Evolutionary conservation across 2,888 invertebrate genomes (phyloP), one percentile per base, ranked within the genome.

Genomic region (Rambutsinella grinnellia): DNA sequence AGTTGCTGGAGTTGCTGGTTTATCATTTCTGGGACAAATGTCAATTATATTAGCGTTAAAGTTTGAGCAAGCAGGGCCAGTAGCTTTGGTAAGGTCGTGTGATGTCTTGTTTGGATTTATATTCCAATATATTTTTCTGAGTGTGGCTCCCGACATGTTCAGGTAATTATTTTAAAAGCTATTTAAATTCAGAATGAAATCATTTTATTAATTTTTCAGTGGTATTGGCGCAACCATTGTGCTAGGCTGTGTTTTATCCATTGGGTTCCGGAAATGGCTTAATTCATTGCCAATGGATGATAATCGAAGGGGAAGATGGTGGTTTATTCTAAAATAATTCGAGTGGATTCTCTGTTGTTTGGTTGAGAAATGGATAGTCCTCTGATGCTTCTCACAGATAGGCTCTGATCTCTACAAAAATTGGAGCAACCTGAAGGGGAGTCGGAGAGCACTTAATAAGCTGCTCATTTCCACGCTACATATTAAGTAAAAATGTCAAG

Each of bases 11-110:
- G 88, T 95, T 78, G 94, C 93, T 47, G 87, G 93, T 62, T 94
- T 95, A 84, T 95, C 95, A 88, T 96, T 95, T 87, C 89, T 93
- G 53, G 95, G 95, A 0, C 96, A 96, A 88, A 94, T 95, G 85
- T 88, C 95, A 68, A 87, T 96, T 44, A 96, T 96, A 19, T 89
- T 95, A 85, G 93, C 96, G 1, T 87, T 96, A 80, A 95, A 79
- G 47, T 79, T 79, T 54, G 79, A 79, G 19, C 66, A 79, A 21
- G 96, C 95, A 6, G 95, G 96, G 0, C 95, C 95, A 23, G 95
- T 96, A 1, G 93, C 96, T 0, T 94, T 96, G 78, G 94, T 95
- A 15, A 90, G 96, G 26, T 94, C 94, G 69, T 93, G 94, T 15
- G 95, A 96, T 86, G 95, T 96, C 81, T 93, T 96, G 0, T 95